Evolutionary conservation across 1,140 invertebrate species (phyloP), one percentile per base, ranked within the genome.

Genomic region (Trichonephila clavipes): DNA sequence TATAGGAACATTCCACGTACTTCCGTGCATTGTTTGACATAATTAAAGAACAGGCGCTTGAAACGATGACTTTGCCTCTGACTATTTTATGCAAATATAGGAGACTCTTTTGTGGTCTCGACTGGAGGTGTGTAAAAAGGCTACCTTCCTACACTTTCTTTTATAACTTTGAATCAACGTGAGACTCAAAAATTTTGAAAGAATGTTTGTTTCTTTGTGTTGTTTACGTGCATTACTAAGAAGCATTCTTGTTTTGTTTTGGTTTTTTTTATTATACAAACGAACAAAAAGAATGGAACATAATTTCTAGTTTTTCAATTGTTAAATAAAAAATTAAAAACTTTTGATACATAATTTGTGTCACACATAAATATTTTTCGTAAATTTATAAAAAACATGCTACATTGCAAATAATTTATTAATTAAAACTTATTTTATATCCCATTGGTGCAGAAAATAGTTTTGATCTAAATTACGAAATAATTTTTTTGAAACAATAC

Each of bases 1-100:
- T 88, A 88, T 88, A 64, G 86, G 28, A 88, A 88, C 86, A 88
- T 64, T 88, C 86, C 86, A 21, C 40, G 86, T 61, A 66, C 61
- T 88, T 88, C 51, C 86, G 18, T 40, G 62, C 86, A 88, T 88
- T 88, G 86, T 88, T 88, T 88, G 86, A 88, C 86, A 88, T 88
- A 88, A 88, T 88, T 88, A 88, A 88, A 88, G 86, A 64, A 88
- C 86, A 85, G 86, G 24, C 86, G 86, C 44, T 61, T 28, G 59
- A 61, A 64, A 88, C 18, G 40, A 88, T 88, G 62, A 88, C 86
- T 88, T 88, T 64, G 59, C 62, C 51, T 88, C 62, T 58, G 59
- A 88, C 62, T 88, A 64, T 88, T 88, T 88, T 88, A 88, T 88
- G 86, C 86, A 88, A 88, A 88, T 88, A 64, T 64, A 7, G 24